These are phyloP conservation scores for Elaphurus davidianus DNA, from an alignment of 2,113 vertebrate genomes.

Conservation along the genomic window DNA sequence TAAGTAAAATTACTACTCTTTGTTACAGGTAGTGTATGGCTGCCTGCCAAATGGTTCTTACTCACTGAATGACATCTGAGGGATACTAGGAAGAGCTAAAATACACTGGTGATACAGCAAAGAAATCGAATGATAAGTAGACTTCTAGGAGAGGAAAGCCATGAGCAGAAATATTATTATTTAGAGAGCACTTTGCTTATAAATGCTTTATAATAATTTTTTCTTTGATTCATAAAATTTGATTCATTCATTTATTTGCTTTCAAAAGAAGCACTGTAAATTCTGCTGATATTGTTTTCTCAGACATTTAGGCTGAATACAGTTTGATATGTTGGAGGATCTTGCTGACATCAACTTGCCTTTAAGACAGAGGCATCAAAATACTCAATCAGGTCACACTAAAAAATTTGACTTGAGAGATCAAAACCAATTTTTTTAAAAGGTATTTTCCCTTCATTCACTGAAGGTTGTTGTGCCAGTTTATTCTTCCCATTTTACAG, in stretches of 20 bases:
- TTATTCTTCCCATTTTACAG: neutral
- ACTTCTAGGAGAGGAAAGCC: constrained; percentile 21
- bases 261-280: constrained; percentile 25
- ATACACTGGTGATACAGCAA: neutral
- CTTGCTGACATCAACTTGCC: constrained; percentile 19
- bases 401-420: neutral
- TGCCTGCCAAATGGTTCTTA: constrained; percentile 17
- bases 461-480: neutral
- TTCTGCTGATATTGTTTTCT: constrained; percentile 35
- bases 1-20: constrained; percentile 39
- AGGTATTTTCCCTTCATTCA: neutral
- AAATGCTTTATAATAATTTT: constrained; percentile 45
- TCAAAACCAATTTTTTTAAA: neutral
- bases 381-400: neutral
- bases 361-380: neutral
- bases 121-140: neutral
- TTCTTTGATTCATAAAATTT: constrained; percentile 5
- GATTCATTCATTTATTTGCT: neutral
- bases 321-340: neutral
- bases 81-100: constrained; percentile 12
- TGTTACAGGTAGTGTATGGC: neutral
- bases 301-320: constrained; percentile 20
- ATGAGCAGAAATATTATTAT: constrained; percentile 56
- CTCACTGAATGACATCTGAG: constrained; percentile 33
- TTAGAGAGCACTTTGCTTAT: constrained; percentile 42